phyloP scores from a whole-genome alignment of 2,797 vertebrate genomes.

The Aphelocoma californica region DNA sequence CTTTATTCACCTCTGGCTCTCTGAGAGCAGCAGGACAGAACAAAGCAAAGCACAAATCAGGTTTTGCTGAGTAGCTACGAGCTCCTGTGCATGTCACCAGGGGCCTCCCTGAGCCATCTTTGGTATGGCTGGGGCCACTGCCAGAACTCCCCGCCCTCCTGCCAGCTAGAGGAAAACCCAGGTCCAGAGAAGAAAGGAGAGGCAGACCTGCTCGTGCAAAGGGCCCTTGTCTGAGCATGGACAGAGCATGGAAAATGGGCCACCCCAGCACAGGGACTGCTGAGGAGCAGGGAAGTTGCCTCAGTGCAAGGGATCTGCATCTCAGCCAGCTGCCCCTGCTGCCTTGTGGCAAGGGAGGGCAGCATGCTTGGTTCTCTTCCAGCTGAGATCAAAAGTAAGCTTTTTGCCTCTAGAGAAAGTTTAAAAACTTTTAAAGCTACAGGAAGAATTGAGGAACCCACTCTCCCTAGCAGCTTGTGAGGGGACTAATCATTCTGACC shows the following conservation, averaged over 20 bases:
- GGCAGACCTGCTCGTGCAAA: not conserved
- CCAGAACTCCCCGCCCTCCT: not conserved
- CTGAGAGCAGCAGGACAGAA: not conserved
- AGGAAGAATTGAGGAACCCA: not conserved
- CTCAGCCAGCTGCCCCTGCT: not conserved
- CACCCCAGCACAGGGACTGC: not conserved
- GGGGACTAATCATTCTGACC: not conserved
- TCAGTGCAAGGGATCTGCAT: not conserved
- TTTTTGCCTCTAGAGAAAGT: not conserved
- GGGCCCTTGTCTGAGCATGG: not conserved
- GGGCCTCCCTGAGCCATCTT: not conserved
- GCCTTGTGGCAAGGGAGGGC: not conserved
- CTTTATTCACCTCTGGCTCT: not conserved
- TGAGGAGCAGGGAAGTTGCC: not conserved
- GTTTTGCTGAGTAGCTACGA: not conserved
- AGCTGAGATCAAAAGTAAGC: not conserved
- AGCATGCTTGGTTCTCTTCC: not conserved
- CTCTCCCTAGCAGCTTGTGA: not conserved
- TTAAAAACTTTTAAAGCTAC: not conserved
- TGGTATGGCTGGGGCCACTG: not conserved
- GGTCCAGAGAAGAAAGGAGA: not conserved
- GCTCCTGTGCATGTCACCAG: rapidly evolving
- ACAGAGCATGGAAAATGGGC: not conserved
- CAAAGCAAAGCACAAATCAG: not conserved
- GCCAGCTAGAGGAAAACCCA: not conserved